Base-by-base conservation (phyloP, 2,888 invertebrate species). In the Chrysina gloriosa region DNA sequence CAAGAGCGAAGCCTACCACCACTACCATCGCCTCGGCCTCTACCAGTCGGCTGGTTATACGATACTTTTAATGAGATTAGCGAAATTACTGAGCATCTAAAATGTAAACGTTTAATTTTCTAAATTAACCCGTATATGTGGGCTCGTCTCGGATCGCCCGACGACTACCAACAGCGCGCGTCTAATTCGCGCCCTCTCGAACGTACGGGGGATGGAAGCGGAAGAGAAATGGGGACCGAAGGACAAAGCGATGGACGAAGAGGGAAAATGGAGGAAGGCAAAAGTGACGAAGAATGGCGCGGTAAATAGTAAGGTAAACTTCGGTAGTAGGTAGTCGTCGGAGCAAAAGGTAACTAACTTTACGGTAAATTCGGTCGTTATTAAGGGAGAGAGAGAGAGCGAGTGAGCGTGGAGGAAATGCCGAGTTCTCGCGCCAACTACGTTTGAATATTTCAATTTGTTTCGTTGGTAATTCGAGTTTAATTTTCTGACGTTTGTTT, bases 51-150 rank as follows among this genome's bases (percentile, higher is more conserved):
- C 78, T 76, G 79, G 82, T 80, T 81, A 81, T 81, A 78, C 79
- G 82, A 82, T 82, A 82, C 82, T 81, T 82, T 81, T 82, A 81
- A 82, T 82, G 78, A 81, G 82, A 82, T 82, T 82, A 82, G 77
- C 80, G 77, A 82, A 82, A 82, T 81, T 82, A 82, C 81, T 78
- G 79, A 77, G 80, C 80, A 79, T 79, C 80, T 76, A 74, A 74
- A 77, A 76, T 77, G 78, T 77, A 77, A 80, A 79, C 80, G 78
- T 79, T 80, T 80, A 80, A 81, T 80, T 77, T 77, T 73, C 73
- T 64, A 64, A 64, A 64, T 64, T 64, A 64, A 48, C 48, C 50
- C 48, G 58, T 58, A 58, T 58, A 39, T 58, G 58, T 39, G 56
- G 56, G 56, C 39, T 27, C 16, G 39, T 21, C 45, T 29, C 21